Evolutionary conservation across 92 coral and sea anemone genomes (phyloP).

Genomic region (Porites divaricata): DNA sequence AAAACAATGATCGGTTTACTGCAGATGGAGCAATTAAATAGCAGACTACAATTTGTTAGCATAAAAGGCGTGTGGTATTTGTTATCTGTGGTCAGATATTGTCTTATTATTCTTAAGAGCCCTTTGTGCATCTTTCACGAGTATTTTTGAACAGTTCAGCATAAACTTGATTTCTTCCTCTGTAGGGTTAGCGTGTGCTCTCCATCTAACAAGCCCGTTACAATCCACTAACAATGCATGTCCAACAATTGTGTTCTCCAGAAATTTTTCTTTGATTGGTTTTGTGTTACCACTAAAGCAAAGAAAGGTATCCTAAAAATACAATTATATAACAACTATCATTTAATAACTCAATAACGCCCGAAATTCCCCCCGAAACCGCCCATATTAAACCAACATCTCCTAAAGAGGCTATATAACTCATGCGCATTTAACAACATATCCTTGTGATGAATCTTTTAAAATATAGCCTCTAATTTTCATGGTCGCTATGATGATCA

Average conservation of each 20-base stretch:
- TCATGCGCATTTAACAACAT: no score
- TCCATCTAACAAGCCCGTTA: slow-evolving; percentile 88
- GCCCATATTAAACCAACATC: neutral
- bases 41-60: neutral
- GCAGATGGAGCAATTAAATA: no score
- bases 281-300: slow-evolving; percentile 83
- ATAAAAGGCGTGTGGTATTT: neutral
- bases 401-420: no score
- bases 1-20: no score
- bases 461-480: no score
- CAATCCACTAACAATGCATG: slow-evolving; percentile 88
- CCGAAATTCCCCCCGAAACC: no score
- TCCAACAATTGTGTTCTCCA: slow-evolving; percentile 91
- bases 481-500: no score
- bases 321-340: neutral
- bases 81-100: slow-evolving; percentile 4
- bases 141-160: slow-evolving; percentile 66
- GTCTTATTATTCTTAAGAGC: slow-evolving; percentile 17
- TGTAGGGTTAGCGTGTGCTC: slow-evolving; percentile 90
- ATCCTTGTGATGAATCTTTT: no score
- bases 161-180: slow-evolving; percentile 77
- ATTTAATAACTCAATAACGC: no score
- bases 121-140: slow-evolving; percentile 64
- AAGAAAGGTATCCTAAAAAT: slow-evolving; percentile 73
- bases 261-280: slow-evolving; percentile 58